Evolutionary conservation across 2,888 invertebrate species (phyloP), one percentile per base, ranked within the genome.

Genomic region (Eilema depressum): DNA sequence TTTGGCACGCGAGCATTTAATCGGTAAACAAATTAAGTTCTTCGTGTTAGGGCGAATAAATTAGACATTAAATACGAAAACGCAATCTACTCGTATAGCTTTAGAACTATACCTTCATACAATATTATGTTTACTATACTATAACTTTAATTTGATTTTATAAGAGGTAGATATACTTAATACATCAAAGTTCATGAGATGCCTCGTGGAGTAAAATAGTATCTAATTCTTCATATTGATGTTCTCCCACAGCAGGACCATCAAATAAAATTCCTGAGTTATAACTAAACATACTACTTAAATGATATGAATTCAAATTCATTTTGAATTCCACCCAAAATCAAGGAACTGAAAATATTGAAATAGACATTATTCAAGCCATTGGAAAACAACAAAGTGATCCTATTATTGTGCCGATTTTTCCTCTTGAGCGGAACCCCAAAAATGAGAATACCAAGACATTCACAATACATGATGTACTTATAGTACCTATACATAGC

Each of bases 1-100:
- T 67, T 63, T 25, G 62, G 60, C 71, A 71, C 71, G 71, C 67
- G 60, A 71, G 67, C 63, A 57, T 63, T 71, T 67, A 71, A 67
- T 60, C 59, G 67, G 71, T 60, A 71, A 67, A 71, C 67, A 67
- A 63, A 71, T 68, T 64, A 71, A 60, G 63, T 66, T 70, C 70
- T 70, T 63, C 57, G 60, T 33, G 37, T 70, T 61, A 60, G 30
- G 28, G 64, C 37, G 37, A 66, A 66, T 57, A 66, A 66, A 66
- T 57, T 23, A 70, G 67, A 65, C 61, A 61, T 41, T 68, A 53
- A 64, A 65, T 63, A 68, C 62, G 65, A 57, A 61, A 37, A 57
- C 65, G 70, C 68, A 57, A 63, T 14, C 41, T n/a, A 17, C 37
- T 14, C n/a, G 41, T 26, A 14, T 28, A 47, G 14, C 8, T 53